Evolutionary conservation across 2,113 vertebrate species (phyloP), one percentile per base, ranked within the genome.

Genomic region (Hippocampus guttulatus): DNA sequence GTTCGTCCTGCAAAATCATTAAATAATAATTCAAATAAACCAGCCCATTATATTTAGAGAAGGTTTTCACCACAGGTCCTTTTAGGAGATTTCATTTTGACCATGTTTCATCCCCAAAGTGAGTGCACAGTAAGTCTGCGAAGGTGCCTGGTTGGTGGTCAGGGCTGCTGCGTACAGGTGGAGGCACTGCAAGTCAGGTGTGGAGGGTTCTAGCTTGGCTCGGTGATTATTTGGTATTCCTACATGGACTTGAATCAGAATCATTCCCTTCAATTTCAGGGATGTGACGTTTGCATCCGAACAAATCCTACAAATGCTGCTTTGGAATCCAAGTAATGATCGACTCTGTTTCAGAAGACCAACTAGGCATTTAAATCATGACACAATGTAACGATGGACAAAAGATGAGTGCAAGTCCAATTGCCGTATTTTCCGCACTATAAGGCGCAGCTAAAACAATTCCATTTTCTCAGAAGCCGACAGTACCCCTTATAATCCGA

Each of bases 271-370:
- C n/a, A 15, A 16, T 21, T 2, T 1, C 10, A 7, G 0, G 33
- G 33, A 38, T 38, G 33, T 5, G 5, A 38, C 60, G 30, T 57
- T 51, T 0, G 2, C 21, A 21, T 55, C 12, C 3, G 45, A 12
- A 21, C 40, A 64, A 11, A 45, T 45, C 41, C 7, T 3, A 8
- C 23, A 27, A 65, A 47, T 27, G 45, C 33, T 38, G 33, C 33
- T 38, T 63, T 23, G 25, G 30, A 74, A 81, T 73, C 30, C 66
- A 71, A 81, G 63, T 74, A 75, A 81, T 77, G 21, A 62, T 83
- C 8, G 9, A 76, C 79, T 67, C 66, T 65, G 67, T 41, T 72
- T 77, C 27, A 14, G 55, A 7, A 70, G 71, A 16, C 70, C 77
- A 25, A 67, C 71, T 23, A 62, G 1, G 69, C 40, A n/a, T 57